These are phyloP conservation scores for Lagorchestes hirsutus DNA, from an alignment of 2,797 vertebrate species.

Conservation along the genomic window DNA sequence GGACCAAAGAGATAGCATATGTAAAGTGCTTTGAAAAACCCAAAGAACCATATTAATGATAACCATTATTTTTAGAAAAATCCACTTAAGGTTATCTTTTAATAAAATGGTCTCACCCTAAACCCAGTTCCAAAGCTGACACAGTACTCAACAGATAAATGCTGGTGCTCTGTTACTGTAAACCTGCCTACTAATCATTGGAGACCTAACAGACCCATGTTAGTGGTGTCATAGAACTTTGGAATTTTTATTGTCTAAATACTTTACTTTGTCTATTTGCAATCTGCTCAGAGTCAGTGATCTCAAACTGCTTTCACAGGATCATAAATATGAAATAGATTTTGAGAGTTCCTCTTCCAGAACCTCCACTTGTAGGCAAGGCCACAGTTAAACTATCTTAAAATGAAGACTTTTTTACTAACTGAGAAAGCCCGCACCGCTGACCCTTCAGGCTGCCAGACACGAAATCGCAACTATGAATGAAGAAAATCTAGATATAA, in stretches of 20 bases:
- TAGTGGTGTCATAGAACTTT: background rate
- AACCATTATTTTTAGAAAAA: background rate
- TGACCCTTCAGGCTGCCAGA: too few species aligned
- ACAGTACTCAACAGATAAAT: background rate
- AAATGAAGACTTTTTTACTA: background rate
- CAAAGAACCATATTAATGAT: background rate
- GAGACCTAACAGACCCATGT: background rate
- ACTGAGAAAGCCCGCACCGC: too few species aligned
- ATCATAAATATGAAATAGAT: background rate
- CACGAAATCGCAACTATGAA: constrained; percentile 85
- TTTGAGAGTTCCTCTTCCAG: background rate
- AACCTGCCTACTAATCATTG: background rate
- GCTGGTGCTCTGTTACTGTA: background rate
- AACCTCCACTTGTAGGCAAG: background rate
- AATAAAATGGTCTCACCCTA: too few species aligned
- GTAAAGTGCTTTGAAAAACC: background rate
- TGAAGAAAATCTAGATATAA: constrained; percentile 81
- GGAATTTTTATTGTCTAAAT: background rate
- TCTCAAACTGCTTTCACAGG: background rate
- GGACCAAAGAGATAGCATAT: background rate
- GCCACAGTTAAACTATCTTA: background rate
- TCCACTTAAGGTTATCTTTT: background rate
- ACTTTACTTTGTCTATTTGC: background rate
- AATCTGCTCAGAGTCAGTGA: background rate
- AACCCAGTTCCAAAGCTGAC: background rate